These are phyloP conservation scores for Sprattus sprattus DNA, from an alignment of 2,113 vertebrate genomes.

Conservation along the genomic window DNA sequence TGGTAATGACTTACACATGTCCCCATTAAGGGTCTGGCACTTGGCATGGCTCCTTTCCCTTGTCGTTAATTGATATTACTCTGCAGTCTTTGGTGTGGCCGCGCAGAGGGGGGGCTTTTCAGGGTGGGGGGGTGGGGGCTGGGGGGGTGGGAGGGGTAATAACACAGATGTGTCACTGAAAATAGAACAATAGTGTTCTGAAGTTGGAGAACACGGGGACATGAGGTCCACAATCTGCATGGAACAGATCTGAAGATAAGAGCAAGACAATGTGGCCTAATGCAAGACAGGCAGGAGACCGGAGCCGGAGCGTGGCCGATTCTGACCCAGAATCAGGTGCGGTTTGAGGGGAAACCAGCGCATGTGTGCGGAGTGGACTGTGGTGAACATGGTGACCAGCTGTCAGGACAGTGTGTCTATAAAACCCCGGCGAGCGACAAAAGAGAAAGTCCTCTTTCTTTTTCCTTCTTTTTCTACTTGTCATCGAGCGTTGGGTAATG, in stretches of 20 bases:
- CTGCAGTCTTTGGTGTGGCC: slow-evolving; percentile 63
- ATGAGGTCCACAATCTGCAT: background rate
- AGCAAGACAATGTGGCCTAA: background rate
- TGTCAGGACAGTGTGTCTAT: background rate
- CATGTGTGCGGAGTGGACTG: background rate
- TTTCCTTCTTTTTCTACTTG: background rate
- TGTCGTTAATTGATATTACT: slow-evolving; percentile 70
- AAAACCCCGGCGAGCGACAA: background rate
- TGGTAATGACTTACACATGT: slow-evolving; percentile 76
- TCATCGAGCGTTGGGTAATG: background rate
- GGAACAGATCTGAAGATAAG: background rate
- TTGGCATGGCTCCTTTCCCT: slow-evolving; percentile 62
- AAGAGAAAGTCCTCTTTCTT: background rate
- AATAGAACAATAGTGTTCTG: background rate
- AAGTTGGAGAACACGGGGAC: background rate
- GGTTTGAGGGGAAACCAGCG: background rate
- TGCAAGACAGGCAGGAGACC: no score
- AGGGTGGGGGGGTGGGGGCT: slow-evolving; percentile 24
- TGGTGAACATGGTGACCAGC: background rate
- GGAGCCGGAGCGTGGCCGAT: no score
- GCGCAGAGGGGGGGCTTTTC: slow-evolving; percentile 49
- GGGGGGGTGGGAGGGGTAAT: slow-evolving; percentile 22
- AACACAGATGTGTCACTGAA: background rate
- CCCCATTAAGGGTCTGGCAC: slow-evolving; percentile 70
- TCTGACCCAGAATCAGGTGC: background rate